Base-by-base conservation (phyloP, 2,888 invertebrate genomes). In the Linyphia triangularis region DNA sequence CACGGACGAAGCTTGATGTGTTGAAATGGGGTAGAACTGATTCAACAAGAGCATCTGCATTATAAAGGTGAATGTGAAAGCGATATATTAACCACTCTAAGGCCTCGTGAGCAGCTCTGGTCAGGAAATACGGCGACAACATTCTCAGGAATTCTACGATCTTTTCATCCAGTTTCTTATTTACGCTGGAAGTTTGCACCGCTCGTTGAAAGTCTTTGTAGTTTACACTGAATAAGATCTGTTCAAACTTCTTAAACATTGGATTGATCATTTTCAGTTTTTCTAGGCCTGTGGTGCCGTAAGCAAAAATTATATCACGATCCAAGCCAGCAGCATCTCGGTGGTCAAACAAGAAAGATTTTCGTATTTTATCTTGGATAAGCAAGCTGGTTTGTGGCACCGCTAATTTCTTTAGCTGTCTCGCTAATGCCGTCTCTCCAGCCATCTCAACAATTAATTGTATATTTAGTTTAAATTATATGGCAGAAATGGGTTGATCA, bases 41-140 rank as follows among this genome's bases (percentile, higher is more conserved):
- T 89, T 95, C 94, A 91, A 99, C 93, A 59, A 99, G 94, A 0
- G 95, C 95, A 92, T 97, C 95, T 83, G 95, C 95, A 92, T 99
- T 99, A 93, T 96, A 99, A 79, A 96, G 94, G 91, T 99, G 96
- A 89, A 99, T 96, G 90, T 96, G 95, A 92, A 96, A 98, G 91
- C 98, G 95, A 91, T 97, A 95, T 67, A 99, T 95, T 2, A 99
- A 94, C 99, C 99, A 99, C 94, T 99, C 99, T 69, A 99, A 93
- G 1, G 97, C 96, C 93, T 98, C 97, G 90, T 98, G 97, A 0
- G 97, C 95, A 7, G 96, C 95, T 91, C 96, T 96, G 0, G 98
- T 93, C 73, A 97, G 94, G 91, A 99, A 95, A 92, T 98, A 98
- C 0, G 99, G 99, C 0, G 98, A 96, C 4, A 98, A 57, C 28